Base-by-base conservation (phyloP, 1,140 invertebrate species). In the Cataglyphis hispanica region DNA sequence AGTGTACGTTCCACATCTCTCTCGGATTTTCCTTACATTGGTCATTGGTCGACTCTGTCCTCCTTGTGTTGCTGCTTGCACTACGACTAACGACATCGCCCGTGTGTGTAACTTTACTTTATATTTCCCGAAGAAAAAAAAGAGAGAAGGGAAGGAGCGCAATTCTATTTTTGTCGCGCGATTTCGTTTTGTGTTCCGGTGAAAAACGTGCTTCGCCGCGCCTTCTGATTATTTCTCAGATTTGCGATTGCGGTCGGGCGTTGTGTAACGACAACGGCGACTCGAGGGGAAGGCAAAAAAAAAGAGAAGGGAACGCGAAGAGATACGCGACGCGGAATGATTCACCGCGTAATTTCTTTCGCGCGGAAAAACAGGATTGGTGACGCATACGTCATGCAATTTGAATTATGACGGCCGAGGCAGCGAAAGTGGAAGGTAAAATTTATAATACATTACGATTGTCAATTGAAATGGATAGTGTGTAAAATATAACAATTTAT, bases 321-420 rank as follows among this genome's bases (percentile, higher is more conserved):
- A 85, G 81, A 89, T 72, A 86, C 77, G 81, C 63, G 66, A 56
- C 81, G 83, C 69, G 74, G 76, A 76, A 88, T 88, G 88, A 89
- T 89, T 89, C 88, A 88, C 88, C 87, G 75, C 58, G 46, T 81
- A 88, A 86, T 72, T 72, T 63, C 53, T 60, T 72, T 89, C 85
- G 87, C 81, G 72, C 46, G 70, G 70, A 84, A 88, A 86, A 88
- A 86, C 87, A 70, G 87, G 46, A 80, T 56, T 75, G 63, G 25
- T 22, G 19, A 27, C 27, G n/a, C 74, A 46, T 50, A 40, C 34
- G 50, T 80, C 46, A n/a, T 58, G 64, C 34, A 56, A 56, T 80
- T 80, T 56, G 63, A 46, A 53, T 80, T 67, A 37, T 67, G 56
- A 78, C 5, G 61, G 7, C 19, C 6, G 31, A 3, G 43, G 61